Conservation (phyloP, 92 coral and sea anemone genomes). For the Siderastrea radians region DNA sequence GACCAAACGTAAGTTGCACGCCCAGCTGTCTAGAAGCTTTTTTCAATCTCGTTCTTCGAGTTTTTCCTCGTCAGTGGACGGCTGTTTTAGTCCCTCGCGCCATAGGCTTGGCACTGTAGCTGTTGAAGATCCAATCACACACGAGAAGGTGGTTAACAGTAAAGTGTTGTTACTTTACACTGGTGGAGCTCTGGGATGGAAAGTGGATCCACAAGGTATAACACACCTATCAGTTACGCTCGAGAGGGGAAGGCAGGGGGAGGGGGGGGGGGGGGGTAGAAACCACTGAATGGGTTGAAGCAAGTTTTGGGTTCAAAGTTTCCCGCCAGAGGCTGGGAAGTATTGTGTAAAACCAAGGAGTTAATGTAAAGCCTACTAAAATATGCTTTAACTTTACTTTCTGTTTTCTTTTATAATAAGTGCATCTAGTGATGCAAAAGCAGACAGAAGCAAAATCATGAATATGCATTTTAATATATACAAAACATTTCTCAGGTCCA, state of each 20-base stretch:
- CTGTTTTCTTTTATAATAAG: too few relatives aligned
- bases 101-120: slow-evolving; percentile 36
- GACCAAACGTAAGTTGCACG: neutral
- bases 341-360: too few relatives aligned
- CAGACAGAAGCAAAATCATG: too few relatives aligned
- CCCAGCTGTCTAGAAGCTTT: slow-evolving; percentile 38
- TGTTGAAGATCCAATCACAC: slow-evolving; percentile 69
- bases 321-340: too few relatives aligned
- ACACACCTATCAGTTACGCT: neutral
- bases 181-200: slow-evolving; percentile 95
- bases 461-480: too few relatives aligned
- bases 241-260: neutral
- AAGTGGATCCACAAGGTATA: slow-evolving; percentile 76
- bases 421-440: too few relatives aligned
- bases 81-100: neutral
- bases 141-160: slow-evolving; percentile 63
- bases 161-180: slow-evolving; percentile 80
- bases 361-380: too few relatives aligned
- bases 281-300: too few relatives aligned
- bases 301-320: too few relatives aligned
- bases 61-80: slow-evolving; percentile 7
- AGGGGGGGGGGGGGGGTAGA: neutral
- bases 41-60: slow-evolving; percentile 37
- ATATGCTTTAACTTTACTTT: too few relatives aligned
- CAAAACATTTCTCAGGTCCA: too few relatives aligned